These are phyloP conservation scores for Frankliniella fusca DNA, from an alignment of 2,888 invertebrate species.

Conservation along the genomic window DNA sequence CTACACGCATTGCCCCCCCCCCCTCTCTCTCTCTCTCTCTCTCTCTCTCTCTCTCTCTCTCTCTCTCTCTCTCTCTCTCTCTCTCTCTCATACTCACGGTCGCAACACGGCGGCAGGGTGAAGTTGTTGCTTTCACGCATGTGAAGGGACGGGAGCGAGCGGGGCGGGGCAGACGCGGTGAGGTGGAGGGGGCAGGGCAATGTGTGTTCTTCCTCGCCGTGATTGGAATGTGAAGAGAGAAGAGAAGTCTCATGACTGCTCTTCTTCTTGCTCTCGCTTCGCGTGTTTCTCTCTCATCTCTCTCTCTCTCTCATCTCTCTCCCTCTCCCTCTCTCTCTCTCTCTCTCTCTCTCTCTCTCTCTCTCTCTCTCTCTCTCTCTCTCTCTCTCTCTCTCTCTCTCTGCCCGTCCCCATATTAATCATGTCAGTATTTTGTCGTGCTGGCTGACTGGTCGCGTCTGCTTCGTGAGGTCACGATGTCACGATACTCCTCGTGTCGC, in stretches of 20 bases:
- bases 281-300: neutral
- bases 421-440: no score
- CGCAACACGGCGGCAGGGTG: neutral
- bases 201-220: neutral
- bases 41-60: neutral
- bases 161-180: neutral
- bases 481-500: no score
- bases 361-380: neutral
- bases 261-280: no score
- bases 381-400: neutral
- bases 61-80: neutral
- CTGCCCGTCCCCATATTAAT: neutral
- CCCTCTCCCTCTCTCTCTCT: neutral
- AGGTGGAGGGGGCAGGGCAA: neutral
- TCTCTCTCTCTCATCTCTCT: neutral
- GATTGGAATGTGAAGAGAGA: neutral
- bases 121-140: no score
- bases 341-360: constrained; percentile 1
- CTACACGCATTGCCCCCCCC: constrained; percentile 17
- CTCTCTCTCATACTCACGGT: neutral
- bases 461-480: no score
- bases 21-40: neutral
- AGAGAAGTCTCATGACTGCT: neutral
- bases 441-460: no score
- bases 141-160: neutral